Evolutionary conservation across 2,888 invertebrate species (phyloP).

Genomic region (Drosophila colorata): DNA sequence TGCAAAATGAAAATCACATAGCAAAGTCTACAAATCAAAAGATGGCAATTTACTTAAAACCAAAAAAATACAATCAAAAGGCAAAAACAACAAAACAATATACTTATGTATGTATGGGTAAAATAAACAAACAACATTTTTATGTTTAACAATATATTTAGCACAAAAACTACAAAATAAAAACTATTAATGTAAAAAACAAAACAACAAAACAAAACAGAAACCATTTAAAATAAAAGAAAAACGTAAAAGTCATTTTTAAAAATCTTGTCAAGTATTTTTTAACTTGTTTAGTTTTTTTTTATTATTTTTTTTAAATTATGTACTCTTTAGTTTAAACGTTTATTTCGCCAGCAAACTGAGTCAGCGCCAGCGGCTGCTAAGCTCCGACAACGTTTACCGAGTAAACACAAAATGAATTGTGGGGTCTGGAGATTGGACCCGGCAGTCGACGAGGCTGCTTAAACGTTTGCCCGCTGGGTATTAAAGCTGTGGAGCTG

Average conservation of each 20-base stretch:
- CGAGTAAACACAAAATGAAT: constrained; percentile 11
- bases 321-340: not conserved
- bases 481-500: constrained; percentile 44
- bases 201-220: constrained; percentile 33
- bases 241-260: constrained; percentile 20
- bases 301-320: not conserved
- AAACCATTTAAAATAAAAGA: constrained; percentile 59
- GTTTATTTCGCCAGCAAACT: constrained; percentile 8
- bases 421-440: not conserved
- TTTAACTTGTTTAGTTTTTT: no score
- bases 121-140: constrained; percentile 63
- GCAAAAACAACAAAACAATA: constrained; percentile 60
- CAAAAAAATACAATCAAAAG: constrained; percentile 63
- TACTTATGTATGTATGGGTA: constrained; percentile 61
- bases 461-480: constrained; percentile 40
- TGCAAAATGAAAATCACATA: constrained; percentile 42
- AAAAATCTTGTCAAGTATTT: not conserved
- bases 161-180: constrained; percentile 78
- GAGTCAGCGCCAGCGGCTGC: constrained; percentile 8
- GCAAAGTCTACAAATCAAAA: constrained; percentile 65
- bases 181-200: constrained; percentile 82
- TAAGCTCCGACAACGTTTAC: constrained; percentile 11
- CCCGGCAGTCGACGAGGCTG: not conserved
- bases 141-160: constrained; percentile 78
- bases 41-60: constrained; percentile 60